Evolutionary conservation across 2,113 vertebrate genomes (phyloP).

Genomic region (Vanacampus margaritifer): DNA sequence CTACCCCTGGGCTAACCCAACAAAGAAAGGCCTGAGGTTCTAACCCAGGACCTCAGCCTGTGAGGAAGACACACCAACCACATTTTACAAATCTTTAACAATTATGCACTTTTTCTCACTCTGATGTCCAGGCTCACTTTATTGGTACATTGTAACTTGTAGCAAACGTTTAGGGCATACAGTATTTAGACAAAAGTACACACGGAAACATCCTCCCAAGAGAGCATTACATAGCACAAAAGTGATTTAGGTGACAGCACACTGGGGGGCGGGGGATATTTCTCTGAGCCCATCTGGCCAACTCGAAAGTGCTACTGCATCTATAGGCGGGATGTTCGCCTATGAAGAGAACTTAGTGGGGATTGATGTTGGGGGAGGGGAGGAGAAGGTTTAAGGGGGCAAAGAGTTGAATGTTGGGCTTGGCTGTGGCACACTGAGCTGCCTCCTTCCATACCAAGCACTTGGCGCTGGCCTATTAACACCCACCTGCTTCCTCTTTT

Average conservation of each 20-base stretch:
- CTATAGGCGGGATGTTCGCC: slow-evolving; percentile 33
- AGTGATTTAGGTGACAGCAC: slow-evolving; percentile 31
- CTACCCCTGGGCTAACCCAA: no score
- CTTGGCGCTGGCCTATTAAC: slow-evolving; percentile 41
- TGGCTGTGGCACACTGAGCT: slow-evolving; percentile 64
- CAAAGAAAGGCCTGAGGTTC: background rate
- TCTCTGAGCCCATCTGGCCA: slow-evolving; percentile 53
- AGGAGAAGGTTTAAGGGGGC: slow-evolving; percentile 56
- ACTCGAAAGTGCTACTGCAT: slow-evolving; percentile 53
- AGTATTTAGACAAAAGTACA: slow-evolving; percentile 16
- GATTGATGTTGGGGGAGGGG: slow-evolving; percentile 34
- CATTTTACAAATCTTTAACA: background rate
- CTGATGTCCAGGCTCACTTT: background rate
- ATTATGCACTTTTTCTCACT: background rate
- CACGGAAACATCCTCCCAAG: slow-evolving; percentile 21
- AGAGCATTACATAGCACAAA: slow-evolving; percentile 15
- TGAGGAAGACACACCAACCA: background rate
- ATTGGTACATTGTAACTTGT: background rate
- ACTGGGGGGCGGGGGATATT: slow-evolving; percentile 31
- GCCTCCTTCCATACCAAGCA: slow-evolving; percentile 62
- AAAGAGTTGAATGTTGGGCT: slow-evolving; percentile 53
- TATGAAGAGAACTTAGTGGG: slow-evolving; percentile 25
- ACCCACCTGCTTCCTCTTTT: slow-evolving; percentile 8
- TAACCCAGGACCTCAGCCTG: background rate
- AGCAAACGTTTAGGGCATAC: background rate